Conservation (phyloP, 1,140 invertebrate genomes). For the Liolophura sinensis region DNA sequence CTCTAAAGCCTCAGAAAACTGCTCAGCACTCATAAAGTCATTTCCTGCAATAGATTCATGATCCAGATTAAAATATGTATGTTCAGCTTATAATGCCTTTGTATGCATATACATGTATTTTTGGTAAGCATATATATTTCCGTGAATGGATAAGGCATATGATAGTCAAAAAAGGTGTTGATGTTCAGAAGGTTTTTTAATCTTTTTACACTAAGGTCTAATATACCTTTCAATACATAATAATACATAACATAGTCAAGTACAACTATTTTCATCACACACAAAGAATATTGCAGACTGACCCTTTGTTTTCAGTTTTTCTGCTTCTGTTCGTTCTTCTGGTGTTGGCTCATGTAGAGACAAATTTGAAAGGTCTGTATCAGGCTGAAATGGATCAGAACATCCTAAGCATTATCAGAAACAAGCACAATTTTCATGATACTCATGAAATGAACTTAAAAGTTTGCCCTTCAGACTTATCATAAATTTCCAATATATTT, state of each 20-base stretch:
- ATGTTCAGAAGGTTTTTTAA: no score
- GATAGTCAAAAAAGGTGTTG: no score
- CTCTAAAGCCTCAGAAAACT: slow-evolving; percentile 77
- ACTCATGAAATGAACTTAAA: no score
- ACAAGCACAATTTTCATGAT: no score
- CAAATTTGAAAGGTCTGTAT: slow-evolving; percentile 41
- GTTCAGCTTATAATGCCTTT: background rate
- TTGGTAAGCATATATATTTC: no score
- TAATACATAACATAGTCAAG: no score
- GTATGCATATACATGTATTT: background rate
- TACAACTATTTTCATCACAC: background rate
- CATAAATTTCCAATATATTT: no score
- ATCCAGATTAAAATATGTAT: background rate
- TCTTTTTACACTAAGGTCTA: no score
- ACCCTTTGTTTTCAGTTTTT: slow-evolving; percentile 51
- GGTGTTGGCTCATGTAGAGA: slow-evolving; percentile 48
- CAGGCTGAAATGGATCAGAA: slow-evolving; percentile 31
- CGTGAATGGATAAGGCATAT: no score
- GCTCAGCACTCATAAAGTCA: slow-evolving; percentile 79
- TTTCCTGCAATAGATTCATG: slow-evolving; percentile 68
- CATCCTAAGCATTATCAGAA: no score
- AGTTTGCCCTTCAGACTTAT: no score
- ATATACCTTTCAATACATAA: no score
- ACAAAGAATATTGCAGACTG: background rate
- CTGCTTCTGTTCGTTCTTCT: slow-evolving; percentile 49